Base-by-base conservation (phyloP, 2,797 vertebrate species). In the Hippopotamyrus pictus region DNA sequence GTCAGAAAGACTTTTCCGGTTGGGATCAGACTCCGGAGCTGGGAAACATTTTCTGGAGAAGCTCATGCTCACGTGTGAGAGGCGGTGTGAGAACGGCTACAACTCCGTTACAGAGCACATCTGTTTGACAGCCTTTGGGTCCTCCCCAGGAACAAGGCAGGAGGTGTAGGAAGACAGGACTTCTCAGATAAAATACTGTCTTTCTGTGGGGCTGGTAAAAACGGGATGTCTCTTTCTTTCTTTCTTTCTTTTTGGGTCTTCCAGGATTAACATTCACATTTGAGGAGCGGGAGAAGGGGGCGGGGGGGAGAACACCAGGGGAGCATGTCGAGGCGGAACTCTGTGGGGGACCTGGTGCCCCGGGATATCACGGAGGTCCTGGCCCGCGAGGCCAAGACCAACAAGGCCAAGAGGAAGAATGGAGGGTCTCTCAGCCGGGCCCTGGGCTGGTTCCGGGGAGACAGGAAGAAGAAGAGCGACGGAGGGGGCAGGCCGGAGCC, bases 391-490 rank as follows among this genome's bases (percentile, higher is more conserved):
- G 94, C 92, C 1, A 96, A 90, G 90, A 92, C 90, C 92, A 95
- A 94, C 86, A 95, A 95, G 69, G 94, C 94, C 88, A 95, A 95
- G 92, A 98, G 95, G 95, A 96, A 95, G 92, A 93, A 96, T 1
- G 94, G 95, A 0, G 95, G 95, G 85, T 96, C 97, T 46, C 91
- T 99, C 90, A 97, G 97, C 62, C 94, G 97, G 48, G 97, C 97
- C 9, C 93, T 98, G 92, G 96, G 96, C 93, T 98, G 97, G 98
- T 90, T 98, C 8, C 97, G 97, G 90, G 96, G 97, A 88, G 96
- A 95, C 90, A 95, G 95, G 89, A 94, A 93, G 93, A 96, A 95
- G 91, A 96, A 94, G 92, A 93, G 33, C 37, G 2, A 91, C 0
- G 46, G 91, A 9, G 94, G 92, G 37, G 90, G 87, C 91, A 90